A percentile compares a stretch with the other conserved stretches of the same genome.
phyloP scores from a whole-genome alignment of 2,888 invertebrate species.

The Plagodis dolabraria region DNA sequence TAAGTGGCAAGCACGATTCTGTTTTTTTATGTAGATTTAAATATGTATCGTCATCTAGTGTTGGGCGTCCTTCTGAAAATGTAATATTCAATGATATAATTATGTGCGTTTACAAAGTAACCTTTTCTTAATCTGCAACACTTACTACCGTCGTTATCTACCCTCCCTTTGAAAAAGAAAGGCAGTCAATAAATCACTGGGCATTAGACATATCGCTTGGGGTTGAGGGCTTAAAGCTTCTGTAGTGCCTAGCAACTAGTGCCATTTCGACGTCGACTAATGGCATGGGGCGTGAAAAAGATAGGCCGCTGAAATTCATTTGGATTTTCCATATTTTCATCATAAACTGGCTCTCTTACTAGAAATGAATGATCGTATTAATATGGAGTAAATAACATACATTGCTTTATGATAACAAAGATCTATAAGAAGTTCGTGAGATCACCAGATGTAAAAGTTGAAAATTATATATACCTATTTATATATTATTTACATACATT shows the following conservation, averaged over 20 bases:
- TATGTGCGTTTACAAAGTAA: constrained; percentile 21
- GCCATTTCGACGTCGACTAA: constrained; percentile 37
- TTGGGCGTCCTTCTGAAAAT: neutral
- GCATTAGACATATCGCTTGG: constrained; percentile 66
- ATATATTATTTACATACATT: too few relatives aligned
- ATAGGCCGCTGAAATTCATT: neutral
- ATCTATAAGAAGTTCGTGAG: too few relatives aligned
- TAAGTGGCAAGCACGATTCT: neutral
- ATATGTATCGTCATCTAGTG: neutral
- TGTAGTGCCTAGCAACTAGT: constrained; percentile 36
- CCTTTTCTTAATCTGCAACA: constrained; percentile 39
- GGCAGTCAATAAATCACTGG: constrained; percentile 75
- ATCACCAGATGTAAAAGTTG: too few relatives aligned
- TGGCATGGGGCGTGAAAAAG: constrained; percentile 36
- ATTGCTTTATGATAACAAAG: too few relatives aligned
- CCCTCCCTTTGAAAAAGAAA: constrained; percentile 65
- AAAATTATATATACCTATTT: too few relatives aligned
- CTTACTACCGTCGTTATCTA: constrained; percentile 50
- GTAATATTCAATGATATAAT: neutral
- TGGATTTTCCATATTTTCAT: constrained; percentile 27
- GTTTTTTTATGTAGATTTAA: neutral
- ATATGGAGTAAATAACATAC: too few relatives aligned
- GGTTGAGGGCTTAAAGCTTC: constrained; percentile 47
- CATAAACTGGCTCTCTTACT: constrained; percentile 27
- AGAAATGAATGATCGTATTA: too few relatives aligned